phyloP scores from a whole-genome alignment of 2,113 vertebrate genomes.

The Epinephelus fuscoguttatus region DNA sequence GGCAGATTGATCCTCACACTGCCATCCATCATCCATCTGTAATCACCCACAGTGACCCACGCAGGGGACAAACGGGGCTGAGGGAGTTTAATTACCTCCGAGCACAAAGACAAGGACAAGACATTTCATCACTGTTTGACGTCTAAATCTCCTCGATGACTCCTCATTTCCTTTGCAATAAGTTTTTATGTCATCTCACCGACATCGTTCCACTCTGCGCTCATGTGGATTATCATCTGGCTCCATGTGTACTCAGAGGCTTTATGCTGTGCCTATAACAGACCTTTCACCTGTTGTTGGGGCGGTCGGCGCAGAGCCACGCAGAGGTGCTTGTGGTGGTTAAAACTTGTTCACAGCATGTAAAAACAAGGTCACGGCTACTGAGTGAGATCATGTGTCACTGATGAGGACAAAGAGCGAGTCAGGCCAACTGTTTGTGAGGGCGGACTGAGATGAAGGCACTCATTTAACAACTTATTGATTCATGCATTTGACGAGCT shows the following conservation, averaged over 20 bases:
- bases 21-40: conserved; percentile 4
- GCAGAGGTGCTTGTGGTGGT: conserved; percentile 1
- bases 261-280: conserved; percentile 47
- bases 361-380: conserved; percentile 19
- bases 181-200: conserved; percentile 28
- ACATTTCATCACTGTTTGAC: conserved; percentile 52
- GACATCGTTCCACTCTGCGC: conserved; percentile 23
- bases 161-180: conserved; percentile 25
- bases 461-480: not conserved
- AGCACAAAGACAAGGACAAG: conserved; percentile 46
- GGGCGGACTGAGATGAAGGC: not conserved
- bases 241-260: conserved; percentile 24
- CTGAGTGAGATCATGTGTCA: conserved; percentile 28
- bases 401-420: not conserved
- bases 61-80: conserved; percentile 20
- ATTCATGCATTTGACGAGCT: conserved; percentile 3
- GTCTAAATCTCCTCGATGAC: conserved; percentile 46
- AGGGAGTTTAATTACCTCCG: conserved; percentile 56
- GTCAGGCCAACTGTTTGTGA: conserved; percentile 21
- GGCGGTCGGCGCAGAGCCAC: not conserved
- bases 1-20: conserved; percentile 52
- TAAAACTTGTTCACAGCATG: conserved; percentile 27
- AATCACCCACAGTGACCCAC: conserved; percentile 54
- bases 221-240: conserved; percentile 44
- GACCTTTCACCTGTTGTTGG: conserved; percentile 67